These are phyloP conservation scores for Idaea aversata DNA, from an alignment of 2,888 invertebrate genomes.

Conservation along the genomic window DNA sequence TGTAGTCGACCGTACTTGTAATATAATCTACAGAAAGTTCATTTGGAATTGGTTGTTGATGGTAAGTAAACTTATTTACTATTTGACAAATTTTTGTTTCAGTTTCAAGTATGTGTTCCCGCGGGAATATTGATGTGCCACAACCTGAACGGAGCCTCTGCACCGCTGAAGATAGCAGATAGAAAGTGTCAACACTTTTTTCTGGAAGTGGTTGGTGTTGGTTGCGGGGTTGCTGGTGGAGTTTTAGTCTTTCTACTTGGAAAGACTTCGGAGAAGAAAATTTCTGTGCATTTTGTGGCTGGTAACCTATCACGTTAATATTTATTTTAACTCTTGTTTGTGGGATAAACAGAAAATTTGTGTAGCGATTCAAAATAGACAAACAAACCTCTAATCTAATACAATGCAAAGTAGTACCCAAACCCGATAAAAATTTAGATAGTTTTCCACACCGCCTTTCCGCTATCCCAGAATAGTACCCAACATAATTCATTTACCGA, in stretches of 20 bases:
- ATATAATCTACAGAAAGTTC: too few species aligned
- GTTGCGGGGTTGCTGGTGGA: slow-evolving; percentile 22
- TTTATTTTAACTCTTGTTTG: too few species aligned
- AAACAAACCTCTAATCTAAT: too few species aligned
- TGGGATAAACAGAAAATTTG: too few species aligned
- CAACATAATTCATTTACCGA: slow-evolving; percentile 20
- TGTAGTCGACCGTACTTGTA: too few species aligned
- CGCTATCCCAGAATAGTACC: not conserved
- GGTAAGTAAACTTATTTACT: too few species aligned
- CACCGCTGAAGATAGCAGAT: slow-evolving; percentile 32
- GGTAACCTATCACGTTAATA: not conserved
- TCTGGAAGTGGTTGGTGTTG: slow-evolving; percentile 32
- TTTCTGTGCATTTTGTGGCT: not conserved
- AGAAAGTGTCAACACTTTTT: slow-evolving; percentile 38
- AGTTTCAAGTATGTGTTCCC: slow-evolving; percentile 47
- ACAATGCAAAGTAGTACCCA: too few species aligned
- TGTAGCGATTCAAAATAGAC: too few species aligned
- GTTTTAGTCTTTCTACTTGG: slow-evolving; percentile 11
- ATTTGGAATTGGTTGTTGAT: too few species aligned
- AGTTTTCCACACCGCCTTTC: too few species aligned
- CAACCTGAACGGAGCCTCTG: slow-evolving; percentile 37
- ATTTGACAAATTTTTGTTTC: slow-evolving; percentile 17
- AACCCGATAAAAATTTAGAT: too few species aligned
- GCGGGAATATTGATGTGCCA: slow-evolving; percentile 39
- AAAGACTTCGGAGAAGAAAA: not conserved